Evolutionary conservation across 2,797 vertebrate species (phyloP).

Genomic region (Paedocypris micromegethes): DNA sequence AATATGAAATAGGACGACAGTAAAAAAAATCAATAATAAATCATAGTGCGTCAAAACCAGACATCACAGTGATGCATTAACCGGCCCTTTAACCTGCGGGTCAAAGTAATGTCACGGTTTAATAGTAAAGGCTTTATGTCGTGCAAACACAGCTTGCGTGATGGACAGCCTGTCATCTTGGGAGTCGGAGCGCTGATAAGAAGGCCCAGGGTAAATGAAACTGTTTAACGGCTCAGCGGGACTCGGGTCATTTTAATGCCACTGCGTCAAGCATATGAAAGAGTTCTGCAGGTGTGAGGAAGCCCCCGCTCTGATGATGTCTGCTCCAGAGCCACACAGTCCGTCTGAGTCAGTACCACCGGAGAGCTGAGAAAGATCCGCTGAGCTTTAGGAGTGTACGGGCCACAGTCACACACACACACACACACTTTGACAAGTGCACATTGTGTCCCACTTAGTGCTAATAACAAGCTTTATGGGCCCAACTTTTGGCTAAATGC

Average conservation of each 20-base stretch:
- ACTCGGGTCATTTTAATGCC: conserved; percentile 43
- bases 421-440: too few relatives aligned
- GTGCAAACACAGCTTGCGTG: conserved; percentile 3
- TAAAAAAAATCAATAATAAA: background rate
- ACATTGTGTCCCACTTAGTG: too few relatives aligned
- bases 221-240: conserved; percentile 42
- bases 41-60: background rate
- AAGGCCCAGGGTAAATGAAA: conserved; percentile 35
- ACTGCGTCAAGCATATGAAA: conserved; percentile 29
- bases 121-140: conserved; percentile 13
- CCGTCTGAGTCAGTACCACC: conserved; percentile 7
- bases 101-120: conserved; percentile 16
- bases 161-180: conserved; percentile 22
- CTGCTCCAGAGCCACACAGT: conserved; percentile 3
- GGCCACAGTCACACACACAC: too few relatives aligned
- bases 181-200: conserved; percentile 42
- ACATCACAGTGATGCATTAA: conserved; percentile 14
- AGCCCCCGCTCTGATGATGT: too few relatives aligned
- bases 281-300: conserved; percentile 11
- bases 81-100: background rate
- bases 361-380: too few relatives aligned
- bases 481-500: too few relatives aligned
- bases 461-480: too few relatives aligned
- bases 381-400: too few relatives aligned
- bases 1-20: background rate